These are phyloP conservation scores for Ennomos fuscantarius DNA, from an alignment of 2,888 invertebrate species.

Conservation along the genomic window DNA sequence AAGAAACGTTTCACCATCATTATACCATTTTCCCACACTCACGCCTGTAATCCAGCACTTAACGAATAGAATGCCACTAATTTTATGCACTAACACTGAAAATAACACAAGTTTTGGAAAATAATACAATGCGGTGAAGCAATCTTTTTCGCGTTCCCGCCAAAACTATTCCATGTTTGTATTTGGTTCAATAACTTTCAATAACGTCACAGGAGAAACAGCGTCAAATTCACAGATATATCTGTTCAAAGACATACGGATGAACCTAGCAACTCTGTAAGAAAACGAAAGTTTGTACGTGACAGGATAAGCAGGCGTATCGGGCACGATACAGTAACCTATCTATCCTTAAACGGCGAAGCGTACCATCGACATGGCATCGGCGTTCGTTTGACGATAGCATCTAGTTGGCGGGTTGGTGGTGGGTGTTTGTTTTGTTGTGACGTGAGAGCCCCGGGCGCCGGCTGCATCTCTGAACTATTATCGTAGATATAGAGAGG, in stretches of 20 bases:
- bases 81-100: no score
- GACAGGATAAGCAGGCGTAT: slow-evolving; percentile 51
- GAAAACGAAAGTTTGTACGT: slow-evolving; percentile 58
- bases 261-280: slow-evolving; percentile 13
- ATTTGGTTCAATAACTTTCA: no score
- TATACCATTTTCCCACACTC: no score
- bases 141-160: no score
- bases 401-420: slow-evolving; percentile 39
- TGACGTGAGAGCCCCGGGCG: slow-evolving; percentile 69
- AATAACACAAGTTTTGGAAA: no score
- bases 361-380: slow-evolving; percentile 59
- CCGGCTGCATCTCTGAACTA: slow-evolving; percentile 53
- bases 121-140: no score
- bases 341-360: slow-evolving; percentile 53
- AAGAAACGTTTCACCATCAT: no score
- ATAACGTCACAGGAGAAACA: no score
- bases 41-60: no score
- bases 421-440: slow-evolving; percentile 72
- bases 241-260: not conserved
- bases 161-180: no score
- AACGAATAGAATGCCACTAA: no score
- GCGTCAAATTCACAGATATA: no score
- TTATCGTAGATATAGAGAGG: slow-evolving; percentile 23
- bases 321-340: slow-evolving; percentile 35
- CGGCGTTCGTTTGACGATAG: slow-evolving; percentile 66